phyloP scores from a whole-genome alignment of 2,797 vertebrate species.

The Craterocephalus amniculus region DNA sequence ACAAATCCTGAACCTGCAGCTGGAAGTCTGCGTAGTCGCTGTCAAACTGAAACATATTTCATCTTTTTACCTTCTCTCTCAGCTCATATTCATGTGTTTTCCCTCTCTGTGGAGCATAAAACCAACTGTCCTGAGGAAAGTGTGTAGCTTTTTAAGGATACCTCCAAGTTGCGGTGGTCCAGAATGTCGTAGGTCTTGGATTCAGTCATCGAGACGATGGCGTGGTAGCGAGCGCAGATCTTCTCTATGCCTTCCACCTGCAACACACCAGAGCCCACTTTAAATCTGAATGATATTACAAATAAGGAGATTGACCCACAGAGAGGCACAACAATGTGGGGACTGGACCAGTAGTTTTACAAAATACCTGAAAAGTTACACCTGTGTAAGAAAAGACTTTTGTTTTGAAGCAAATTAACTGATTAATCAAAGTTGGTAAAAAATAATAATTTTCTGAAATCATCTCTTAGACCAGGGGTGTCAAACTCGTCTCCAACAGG shows the following conservation, averaged over 20 bases:
- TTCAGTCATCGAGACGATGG: constrained; percentile 76
- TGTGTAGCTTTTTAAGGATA: constrained; percentile 39
- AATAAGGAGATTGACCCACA: not conserved
- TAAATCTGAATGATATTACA: not conserved
- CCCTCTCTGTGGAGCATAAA: not conserved
- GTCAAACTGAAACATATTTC: constrained; percentile 83
- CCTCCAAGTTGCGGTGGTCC: constrained; percentile 85
- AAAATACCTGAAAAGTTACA: not conserved
- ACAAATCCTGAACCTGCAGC: constrained; percentile 81
- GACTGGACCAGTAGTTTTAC: not conserved
- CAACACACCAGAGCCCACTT: constrained; percentile 9
- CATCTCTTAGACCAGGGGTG: too few species aligned
- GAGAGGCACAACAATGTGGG: not conserved
- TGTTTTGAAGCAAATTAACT: too few species aligned
- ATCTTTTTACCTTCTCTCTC: not conserved
- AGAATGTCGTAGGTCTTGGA: constrained; percentile 86
- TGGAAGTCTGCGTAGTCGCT: constrained; percentile 86
- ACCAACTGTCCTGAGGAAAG: not conserved
- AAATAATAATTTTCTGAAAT: too few species aligned
- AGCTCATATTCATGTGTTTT: not conserved
- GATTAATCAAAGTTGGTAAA: not conserved
- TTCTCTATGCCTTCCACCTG: constrained; percentile 85
- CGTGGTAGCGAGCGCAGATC: constrained; percentile 79
- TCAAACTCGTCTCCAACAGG: too few species aligned
- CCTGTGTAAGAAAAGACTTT: too few species aligned